These are phyloP conservation scores for Tetheella fluctuosa DNA, from an alignment of 2,888 invertebrate genomes.

Conservation along the genomic window DNA sequence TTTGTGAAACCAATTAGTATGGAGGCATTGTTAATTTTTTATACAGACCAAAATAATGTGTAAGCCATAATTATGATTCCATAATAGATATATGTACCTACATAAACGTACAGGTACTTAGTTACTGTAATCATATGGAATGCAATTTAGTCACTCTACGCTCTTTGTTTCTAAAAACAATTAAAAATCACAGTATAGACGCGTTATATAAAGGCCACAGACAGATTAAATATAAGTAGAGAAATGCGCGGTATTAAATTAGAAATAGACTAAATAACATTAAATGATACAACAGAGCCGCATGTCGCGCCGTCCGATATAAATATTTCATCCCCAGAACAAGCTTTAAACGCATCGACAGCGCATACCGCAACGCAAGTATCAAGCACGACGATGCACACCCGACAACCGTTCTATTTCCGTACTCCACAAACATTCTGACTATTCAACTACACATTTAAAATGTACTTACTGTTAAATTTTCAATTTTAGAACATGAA, in stretches of 20 bases:
- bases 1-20: no score
- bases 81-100: no score
- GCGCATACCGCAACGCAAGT: conserved; percentile 30
- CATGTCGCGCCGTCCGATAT: conserved; percentile 24
- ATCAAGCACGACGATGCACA: conserved; percentile 27
- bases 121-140: no score
- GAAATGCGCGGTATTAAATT: background rate
- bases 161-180: no score
- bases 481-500: conserved; percentile 17
- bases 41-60: no score
- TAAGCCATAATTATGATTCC: no score
- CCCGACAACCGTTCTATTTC: conserved; percentile 57
- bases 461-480: conserved; percentile 20
- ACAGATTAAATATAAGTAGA: background rate
- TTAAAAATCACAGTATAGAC: background rate
- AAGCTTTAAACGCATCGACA: conserved; percentile 45
- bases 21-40: no score
- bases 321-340: conserved; percentile 48
- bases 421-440: conserved; percentile 45
- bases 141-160: no score
- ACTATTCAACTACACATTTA: conserved; percentile 32
- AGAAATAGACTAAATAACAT: background rate
- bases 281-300: conserved; percentile 17
- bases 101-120: no score
- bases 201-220: background rate